These are phyloP conservation scores for Ips nitidus DNA, from an alignment of 1,140 invertebrate species.

Conservation along the genomic window DNA sequence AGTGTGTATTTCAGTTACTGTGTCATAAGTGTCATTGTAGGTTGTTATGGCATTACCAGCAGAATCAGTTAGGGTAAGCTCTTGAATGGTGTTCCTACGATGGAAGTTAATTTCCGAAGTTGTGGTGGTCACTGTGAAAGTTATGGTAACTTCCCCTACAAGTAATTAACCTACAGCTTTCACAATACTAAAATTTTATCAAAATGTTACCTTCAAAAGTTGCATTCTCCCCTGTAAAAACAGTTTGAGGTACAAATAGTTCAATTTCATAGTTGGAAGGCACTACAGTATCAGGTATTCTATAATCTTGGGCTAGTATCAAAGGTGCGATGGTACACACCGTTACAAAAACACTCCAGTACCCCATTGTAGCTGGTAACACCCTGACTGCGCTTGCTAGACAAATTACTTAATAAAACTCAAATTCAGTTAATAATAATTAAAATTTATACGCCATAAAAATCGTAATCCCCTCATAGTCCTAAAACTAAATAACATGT, in stretches of 20 bases:
- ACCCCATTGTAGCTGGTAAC: too few species aligned
- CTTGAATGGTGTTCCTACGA: not conserved
- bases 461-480: too few species aligned
- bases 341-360: too few species aligned
- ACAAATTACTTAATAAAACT: too few species aligned
- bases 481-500: too few species aligned
- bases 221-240: slow-evolving; percentile 6
- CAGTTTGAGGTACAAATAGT: slow-evolving; percentile 10
- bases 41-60: not conserved
- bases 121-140: slow-evolving; percentile 9
- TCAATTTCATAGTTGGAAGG: slow-evolving; percentile 22
- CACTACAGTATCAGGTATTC: slow-evolving; percentile 7
- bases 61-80: not conserved
- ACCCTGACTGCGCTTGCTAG: too few species aligned
- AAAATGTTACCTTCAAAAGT: slow-evolving; percentile 11
- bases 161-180: not conserved
- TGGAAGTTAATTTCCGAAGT: slow-evolving; percentile 10
- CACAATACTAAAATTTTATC: not conserved
- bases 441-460: too few species aligned
- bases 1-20: slow-evolving; percentile 18
- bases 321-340: not conserved
- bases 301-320: not conserved
- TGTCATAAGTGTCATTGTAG: not conserved
- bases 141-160: slow-evolving; percentile 16
- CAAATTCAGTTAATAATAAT: too few species aligned